These are phyloP conservation scores for Atherinomorus stipes DNA, from an alignment of 2,113 vertebrate genomes.

Conservation along the genomic window DNA sequence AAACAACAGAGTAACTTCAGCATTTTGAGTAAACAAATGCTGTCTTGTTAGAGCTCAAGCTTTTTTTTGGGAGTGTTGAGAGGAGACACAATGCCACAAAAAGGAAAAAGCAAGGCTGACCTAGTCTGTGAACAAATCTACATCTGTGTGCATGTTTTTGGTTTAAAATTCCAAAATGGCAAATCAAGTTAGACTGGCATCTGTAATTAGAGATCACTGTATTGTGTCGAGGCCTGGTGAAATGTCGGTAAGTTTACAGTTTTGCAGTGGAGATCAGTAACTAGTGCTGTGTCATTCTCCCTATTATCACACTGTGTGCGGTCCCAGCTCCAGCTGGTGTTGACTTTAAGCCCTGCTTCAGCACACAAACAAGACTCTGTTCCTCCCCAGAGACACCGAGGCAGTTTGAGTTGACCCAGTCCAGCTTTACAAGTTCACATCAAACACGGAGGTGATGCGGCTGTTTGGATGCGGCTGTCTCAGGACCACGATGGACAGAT, in stretches of 20 bases:
- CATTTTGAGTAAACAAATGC: no score
- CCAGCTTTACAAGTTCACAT: constrained; percentile 13
- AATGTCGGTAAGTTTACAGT: not conserved
- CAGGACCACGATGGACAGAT: not conserved
- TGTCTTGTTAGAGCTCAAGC: not conserved
- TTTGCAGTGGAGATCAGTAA: constrained; percentile 4
- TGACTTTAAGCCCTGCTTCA: constrained; percentile 43
- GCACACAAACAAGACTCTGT: constrained; percentile 40
- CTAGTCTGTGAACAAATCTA: no score
- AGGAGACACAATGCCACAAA: not conserved
- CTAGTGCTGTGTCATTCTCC: not conserved
- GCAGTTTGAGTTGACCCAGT: constrained; percentile 37
- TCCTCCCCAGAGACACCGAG: constrained; percentile 37
- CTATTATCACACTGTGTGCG: not conserved
- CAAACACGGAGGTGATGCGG: constrained; percentile 27
- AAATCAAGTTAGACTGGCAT: not conserved
- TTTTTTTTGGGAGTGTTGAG: not conserved
- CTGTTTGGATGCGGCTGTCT: constrained; percentile 19
- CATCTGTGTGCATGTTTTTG: constrained; percentile 1
- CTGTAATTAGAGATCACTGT: constrained; percentile 17
- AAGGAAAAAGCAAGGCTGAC: not conserved
- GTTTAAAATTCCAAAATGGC: not conserved
- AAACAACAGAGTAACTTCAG: no score
- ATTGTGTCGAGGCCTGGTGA: not conserved
- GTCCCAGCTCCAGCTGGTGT: constrained; percentile 36